Evolutionary conservation across 2,797 vertebrate species (phyloP).

Genomic region (Ctenochaetus hawaiiensis): DNA sequence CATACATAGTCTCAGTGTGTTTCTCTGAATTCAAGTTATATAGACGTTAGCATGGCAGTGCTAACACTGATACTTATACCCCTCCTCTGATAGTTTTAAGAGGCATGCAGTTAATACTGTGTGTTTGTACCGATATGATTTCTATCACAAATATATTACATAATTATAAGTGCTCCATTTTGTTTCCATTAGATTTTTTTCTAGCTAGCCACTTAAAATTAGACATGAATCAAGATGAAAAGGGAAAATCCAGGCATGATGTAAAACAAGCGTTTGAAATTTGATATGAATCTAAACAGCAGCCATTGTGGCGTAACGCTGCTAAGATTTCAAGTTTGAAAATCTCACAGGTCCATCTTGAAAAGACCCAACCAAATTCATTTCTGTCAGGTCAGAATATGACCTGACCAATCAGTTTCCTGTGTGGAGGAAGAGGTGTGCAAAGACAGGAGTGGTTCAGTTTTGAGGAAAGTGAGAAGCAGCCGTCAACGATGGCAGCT

Average conservation of each 20-base stretch:
- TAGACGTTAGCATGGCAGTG: background rate
- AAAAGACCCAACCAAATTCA: too few species aligned
- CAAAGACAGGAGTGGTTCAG: too few species aligned
- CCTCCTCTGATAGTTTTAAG: too few species aligned
- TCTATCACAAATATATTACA: background rate
- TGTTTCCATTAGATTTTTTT: background rate
- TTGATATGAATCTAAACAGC: background rate
- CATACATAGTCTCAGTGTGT: constrained; percentile 11
- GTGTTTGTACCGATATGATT: background rate
- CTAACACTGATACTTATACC: background rate
- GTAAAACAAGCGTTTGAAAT: background rate
- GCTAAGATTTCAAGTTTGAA: too few species aligned
- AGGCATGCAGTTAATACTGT: too few species aligned
- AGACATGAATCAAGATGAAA: background rate
- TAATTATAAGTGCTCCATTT: background rate
- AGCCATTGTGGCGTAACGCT: background rate
- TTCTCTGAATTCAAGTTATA: constrained; percentile 9
- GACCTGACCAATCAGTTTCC: too few species aligned
- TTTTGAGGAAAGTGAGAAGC: too few species aligned
- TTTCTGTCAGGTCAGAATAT: too few species aligned
- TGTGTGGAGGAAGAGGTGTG: too few species aligned
- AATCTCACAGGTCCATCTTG: too few species aligned
- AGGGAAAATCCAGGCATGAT: background rate
- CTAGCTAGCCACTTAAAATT: background rate
- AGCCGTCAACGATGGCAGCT: too few species aligned